phyloP scores from a whole-genome alignment of 2,113 vertebrate genomes.

The Ploceus nigricollis region DNA sequence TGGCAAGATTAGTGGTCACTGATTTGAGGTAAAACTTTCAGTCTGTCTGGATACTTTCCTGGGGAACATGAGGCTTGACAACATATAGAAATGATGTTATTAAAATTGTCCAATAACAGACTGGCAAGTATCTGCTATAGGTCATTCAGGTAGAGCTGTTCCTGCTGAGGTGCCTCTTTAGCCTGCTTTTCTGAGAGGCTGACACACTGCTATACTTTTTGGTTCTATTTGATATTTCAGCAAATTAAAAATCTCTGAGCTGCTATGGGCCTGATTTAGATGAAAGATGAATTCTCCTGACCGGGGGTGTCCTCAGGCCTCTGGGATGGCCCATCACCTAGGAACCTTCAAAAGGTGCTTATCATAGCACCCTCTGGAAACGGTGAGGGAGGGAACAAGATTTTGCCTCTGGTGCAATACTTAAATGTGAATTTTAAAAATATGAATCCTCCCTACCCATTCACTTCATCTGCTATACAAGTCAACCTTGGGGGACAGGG shows the following conservation, averaged over 20 bases:
- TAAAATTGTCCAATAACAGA: background rate
- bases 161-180: background rate
- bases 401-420: background rate
- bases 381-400: background rate
- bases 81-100: background rate
- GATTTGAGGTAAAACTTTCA: background rate
- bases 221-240: background rate
- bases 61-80: background rate
- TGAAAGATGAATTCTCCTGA: background rate
- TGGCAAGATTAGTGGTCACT: background rate
- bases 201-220: background rate
- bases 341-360: background rate
- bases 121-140: background rate
- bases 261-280: background rate
- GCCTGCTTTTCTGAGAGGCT: background rate
- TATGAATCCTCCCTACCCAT: background rate
- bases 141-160: background rate
- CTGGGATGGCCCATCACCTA: background rate
- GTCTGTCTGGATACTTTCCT: background rate
- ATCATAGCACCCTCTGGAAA: background rate
- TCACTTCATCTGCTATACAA: background rate
- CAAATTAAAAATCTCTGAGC: background rate
- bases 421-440: background rate
- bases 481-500: background rate
- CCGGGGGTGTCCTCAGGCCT: background rate